Base-by-base conservation (phyloP, 2,888 invertebrate genomes). In the Apoderus coryli region DNA sequence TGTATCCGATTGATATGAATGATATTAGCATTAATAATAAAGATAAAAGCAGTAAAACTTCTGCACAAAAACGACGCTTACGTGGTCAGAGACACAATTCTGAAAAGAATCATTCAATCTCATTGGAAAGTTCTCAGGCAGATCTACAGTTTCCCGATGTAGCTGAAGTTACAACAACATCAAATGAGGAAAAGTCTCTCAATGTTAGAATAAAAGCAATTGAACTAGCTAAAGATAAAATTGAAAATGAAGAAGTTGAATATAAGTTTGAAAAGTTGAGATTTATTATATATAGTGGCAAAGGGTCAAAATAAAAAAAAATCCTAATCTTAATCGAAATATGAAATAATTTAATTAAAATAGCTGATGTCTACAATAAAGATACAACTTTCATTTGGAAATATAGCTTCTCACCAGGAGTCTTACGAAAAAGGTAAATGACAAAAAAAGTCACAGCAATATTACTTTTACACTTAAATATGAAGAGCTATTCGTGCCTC, bases 1-100 rank as follows among this genome's bases (percentile, higher is more conserved):
- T 39, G 13, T 54, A 49, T 40, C 64, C 67, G 0, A 53, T 69
- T 2, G 60, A 64, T 34, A 45, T 69, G 24, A 58, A 64, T 6
- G 44, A 64, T 19, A 49, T 57, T 16, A 55, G 56, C 36, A 56
- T n/a, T n/a, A n/a, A n/a, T n/a, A n/a, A n/a, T 61, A 37, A 36
- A 42, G 27, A 27, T 35, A 19, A 25, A 19, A 28, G n/a, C 41
- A 43, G 25, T 14, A n/a, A n/a, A n/a, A n/a, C 10, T 22, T 7
- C 23, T 11, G 10, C 6, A 10, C 6, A 33, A 27, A 14, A 28
- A 24, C 14, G 14, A 25, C 22, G 29, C 31, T 16, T 32, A 15
- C 23, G 30, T 19, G 14, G 19, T 14, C 32, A 33, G 16, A 36
- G 33, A 27, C 30, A 19, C 14, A 35, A 32, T 9, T 36, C 36